Evolutionary conservation across 2,797 vertebrate species (phyloP).

Genomic region (Cyclura pinguis): DNA sequence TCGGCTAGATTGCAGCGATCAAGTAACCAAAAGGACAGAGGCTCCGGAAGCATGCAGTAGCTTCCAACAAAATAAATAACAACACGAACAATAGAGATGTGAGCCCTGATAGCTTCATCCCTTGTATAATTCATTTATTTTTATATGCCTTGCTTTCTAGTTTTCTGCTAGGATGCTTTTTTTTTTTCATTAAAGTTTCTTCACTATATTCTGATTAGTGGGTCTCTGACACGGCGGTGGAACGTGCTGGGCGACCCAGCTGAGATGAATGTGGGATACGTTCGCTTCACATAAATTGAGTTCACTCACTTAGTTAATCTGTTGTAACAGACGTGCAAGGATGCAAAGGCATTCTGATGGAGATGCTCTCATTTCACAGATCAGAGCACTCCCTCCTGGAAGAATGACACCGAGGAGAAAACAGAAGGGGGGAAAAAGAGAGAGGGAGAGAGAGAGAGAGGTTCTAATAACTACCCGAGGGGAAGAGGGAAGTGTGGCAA

Average conservation of each 20-base stretch:
- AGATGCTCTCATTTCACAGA: slow-evolving; percentile 25
- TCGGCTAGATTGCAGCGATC: slow-evolving; percentile 36
- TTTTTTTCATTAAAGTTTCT: not conserved
- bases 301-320: slow-evolving; percentile 54
- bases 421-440: not conserved
- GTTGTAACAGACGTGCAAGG: slow-evolving; percentile 23
- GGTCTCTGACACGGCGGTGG: not conserved
- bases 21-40: slow-evolving; percentile 24
- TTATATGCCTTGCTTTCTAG: not conserved
- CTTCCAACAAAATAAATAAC: slow-evolving; percentile 40
- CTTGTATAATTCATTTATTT: not conserved
- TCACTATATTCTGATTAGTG: slow-evolving; percentile 43
- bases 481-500: no score
- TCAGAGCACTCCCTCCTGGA: slow-evolving; percentile 3
- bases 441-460: no score
- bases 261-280: slow-evolving; percentile 41
- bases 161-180: not conserved
- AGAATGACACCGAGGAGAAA: slow-evolving; percentile 8
- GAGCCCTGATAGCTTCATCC: not conserved
- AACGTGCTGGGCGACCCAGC: slow-evolving; percentile 36
- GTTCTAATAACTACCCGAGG: not conserved
- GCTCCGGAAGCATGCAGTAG: not conserved
- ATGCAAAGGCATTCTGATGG: slow-evolving; percentile 32
- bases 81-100: slow-evolving; percentile 9
- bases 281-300: slow-evolving; percentile 47